Evolutionary conservation across 1,140 invertebrate species (phyloP).

Genomic region (Arion vulgaris): DNA sequence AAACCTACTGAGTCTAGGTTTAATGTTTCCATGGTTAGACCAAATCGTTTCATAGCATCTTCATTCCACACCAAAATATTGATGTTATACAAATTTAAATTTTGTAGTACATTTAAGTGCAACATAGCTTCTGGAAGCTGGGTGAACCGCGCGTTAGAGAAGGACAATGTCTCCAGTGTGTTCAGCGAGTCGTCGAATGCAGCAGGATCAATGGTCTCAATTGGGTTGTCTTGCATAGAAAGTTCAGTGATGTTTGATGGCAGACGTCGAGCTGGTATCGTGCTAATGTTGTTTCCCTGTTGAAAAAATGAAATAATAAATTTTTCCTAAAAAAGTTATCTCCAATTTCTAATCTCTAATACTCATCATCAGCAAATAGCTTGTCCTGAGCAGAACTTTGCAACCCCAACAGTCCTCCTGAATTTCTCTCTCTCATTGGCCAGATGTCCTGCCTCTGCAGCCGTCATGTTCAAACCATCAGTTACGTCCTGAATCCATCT

Average conservation of each 20-base stretch:
- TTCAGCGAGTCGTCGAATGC: neutral
- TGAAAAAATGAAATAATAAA: neutral
- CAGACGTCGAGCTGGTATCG: neutral
- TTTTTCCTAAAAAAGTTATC: no score
- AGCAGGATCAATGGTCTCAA: neutral
- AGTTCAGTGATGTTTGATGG: neutral
- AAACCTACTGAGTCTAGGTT: neutral
- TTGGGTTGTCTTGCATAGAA: neutral
- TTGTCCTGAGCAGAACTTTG: no score
- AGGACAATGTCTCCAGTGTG: neutral
- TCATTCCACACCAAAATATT: neutral
- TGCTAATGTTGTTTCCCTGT: neutral
- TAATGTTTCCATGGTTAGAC: neutral
- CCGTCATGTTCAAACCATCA: no score
- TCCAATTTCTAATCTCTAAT: no score
- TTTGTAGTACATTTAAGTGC: neutral
- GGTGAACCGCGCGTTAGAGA: neutral
- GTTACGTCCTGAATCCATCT: no score
- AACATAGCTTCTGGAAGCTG: neutral
- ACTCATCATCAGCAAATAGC: no score
- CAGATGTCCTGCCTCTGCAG: no score
- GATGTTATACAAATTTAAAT: neutral
- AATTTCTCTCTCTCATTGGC: no score
- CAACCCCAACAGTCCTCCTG: no score
- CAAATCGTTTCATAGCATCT: neutral